Conservation (phyloP, 2,797 vertebrate species). For the Nyctalus aviator region DNA sequence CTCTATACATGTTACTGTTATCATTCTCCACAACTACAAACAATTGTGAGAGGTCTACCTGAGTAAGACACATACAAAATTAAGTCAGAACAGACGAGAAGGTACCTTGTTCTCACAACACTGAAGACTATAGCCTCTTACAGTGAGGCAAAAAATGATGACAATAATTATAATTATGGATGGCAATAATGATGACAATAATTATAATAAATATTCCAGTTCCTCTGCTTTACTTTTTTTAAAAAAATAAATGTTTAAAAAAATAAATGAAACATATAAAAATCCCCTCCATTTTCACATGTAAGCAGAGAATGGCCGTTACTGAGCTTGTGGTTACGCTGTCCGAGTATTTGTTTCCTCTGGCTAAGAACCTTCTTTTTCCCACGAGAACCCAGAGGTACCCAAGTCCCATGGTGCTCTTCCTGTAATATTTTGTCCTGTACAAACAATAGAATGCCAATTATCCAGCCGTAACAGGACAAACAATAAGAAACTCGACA, state of each 20-base stretch:
- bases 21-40: neutral
- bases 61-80: neutral
- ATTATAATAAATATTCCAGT: neutral
- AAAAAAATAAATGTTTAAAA: constrained; percentile 43
- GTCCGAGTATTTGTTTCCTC: constrained; percentile 48
- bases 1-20: neutral
- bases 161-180: too few species aligned
- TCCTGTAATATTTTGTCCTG: constrained; percentile 76
- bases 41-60: neutral
- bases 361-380: constrained; percentile 59
- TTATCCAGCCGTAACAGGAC: constrained; percentile 58
- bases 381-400: constrained; percentile 76
- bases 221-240: constrained; percentile 19
- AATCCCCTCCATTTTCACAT: constrained; percentile 33
- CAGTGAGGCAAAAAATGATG: neutral
- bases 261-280: constrained; percentile 32
- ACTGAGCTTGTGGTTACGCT: constrained; percentile 66
- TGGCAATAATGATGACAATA: neutral
- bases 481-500: constrained; percentile 50
- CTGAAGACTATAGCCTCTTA: neutral
- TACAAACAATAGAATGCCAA: constrained; percentile 76
- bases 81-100: neutral
- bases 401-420: constrained; percentile 69
- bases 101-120: neutral
- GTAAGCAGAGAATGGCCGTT: constrained; percentile 59